Evolutionary conservation across 2,113 vertebrate species (phyloP).

Genomic region (Rallus limicola): DNA sequence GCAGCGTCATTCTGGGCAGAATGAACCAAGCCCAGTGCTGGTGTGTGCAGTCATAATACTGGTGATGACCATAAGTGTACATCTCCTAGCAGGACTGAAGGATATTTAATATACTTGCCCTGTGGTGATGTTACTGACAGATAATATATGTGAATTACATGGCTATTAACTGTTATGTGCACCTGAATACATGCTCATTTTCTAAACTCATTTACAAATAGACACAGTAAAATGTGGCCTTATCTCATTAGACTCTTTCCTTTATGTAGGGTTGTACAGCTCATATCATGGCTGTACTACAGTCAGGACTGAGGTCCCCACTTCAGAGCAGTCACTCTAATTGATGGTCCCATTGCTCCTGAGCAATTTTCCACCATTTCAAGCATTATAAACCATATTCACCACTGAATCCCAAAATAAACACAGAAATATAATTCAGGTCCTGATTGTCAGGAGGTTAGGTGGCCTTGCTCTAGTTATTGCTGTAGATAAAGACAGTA

Average conservation of each 20-base stretch:
- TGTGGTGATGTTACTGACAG: neutral
- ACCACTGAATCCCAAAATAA: neutral
- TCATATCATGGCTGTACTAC: neutral
- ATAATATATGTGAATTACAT: neutral
- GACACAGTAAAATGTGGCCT: neutral
- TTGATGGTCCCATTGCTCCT: neutral
- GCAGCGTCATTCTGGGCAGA: neutral
- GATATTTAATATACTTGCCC: neutral
- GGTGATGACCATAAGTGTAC: neutral
- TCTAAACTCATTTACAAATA: neutral
- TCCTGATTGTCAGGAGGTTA: neutral
- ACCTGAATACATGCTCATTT: neutral
- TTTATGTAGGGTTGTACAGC: accelerated
- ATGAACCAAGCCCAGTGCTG: neutral
- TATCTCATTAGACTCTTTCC: neutral
- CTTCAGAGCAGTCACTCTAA: neutral
- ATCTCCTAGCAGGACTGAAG: neutral
- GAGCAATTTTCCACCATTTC: neutral
- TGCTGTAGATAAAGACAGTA: constrained; percentile 25
- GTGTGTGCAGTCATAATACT: neutral
- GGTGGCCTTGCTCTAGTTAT: neutral
- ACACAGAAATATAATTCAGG: neutral
- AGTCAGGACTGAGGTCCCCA: neutral
- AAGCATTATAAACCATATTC: neutral
- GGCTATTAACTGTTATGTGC: neutral